Evolutionary conservation across 2,888 invertebrate species (phyloP), one percentile per base, ranked within the genome.

Genomic region (Phortica magna): DNA sequence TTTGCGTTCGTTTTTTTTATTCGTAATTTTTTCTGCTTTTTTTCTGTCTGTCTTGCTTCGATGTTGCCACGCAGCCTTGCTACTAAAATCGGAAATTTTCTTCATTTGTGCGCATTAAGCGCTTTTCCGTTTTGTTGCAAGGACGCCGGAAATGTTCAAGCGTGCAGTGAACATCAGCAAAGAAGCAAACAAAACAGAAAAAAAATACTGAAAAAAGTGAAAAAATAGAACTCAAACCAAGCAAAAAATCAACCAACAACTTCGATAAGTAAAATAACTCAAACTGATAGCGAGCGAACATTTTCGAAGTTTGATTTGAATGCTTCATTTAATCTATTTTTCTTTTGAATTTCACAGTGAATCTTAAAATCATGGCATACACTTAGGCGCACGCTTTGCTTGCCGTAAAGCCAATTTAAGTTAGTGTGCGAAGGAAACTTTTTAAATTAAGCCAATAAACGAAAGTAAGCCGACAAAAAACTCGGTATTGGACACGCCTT

Each of bases 261-360:
- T 17, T 68, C 68, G 43, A 42, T 17, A 43, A 68, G 68, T 43
- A n/a, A 68, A 68, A 68, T 48, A 68, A 43, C 68, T 19, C 42
- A 68, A 68, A 68, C 68, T 43, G 68, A 42, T 43, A 68, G 43
- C 65, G 19, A 43, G 76, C 73, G 70, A 78, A 78, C 76, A 77
- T 80, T 65, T 42, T n/a, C 1, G n/a, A 42, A 64, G 81, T 78
- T 79, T 77, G 79, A 83, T 83, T 81, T 83, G 78, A 83, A 76
- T 82, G 83, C 81, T 83, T 82, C 79, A 83, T 83, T 83, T 77
- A 80, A 77, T 81, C 68, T 68, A 68, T 68, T 68, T 68, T 68
- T 68, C 68, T 68, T 68, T 68, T 68, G 68, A 42, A 68, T 68
- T 68, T 68, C 39, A 22, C 10, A 61, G 22, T 61, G 10, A 7